Evolutionary conservation across 1,140 invertebrate species (phyloP).

Genomic region (Euwallacea similis): DNA sequence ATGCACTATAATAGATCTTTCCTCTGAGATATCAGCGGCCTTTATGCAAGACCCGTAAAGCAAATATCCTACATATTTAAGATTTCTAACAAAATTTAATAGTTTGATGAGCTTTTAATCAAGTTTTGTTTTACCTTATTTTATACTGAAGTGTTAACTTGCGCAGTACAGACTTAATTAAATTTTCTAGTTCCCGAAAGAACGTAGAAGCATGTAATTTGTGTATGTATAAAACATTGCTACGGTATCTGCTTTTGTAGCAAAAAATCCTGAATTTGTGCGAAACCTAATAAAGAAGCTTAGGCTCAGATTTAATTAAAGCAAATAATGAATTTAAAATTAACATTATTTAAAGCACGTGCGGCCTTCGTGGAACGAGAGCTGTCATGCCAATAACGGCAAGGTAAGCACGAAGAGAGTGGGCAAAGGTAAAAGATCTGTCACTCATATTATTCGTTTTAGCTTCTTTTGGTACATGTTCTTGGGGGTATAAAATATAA

Average conservation of each 20-base stretch:
- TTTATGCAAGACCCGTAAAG: background rate
- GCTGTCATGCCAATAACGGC: background rate
- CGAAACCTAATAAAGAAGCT: background rate
- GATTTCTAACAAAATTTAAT: background rate
- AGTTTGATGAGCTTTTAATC: background rate
- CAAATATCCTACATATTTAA: background rate
- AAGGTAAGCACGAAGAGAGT: background rate
- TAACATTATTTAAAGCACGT: background rate
- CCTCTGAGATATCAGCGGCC: background rate
- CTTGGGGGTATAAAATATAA: background rate
- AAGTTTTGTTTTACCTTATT: background rate
- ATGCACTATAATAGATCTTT: background rate
- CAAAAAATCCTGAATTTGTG: background rate
- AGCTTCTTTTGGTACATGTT: background rate
- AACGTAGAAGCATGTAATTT: no score
- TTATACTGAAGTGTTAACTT: background rate
- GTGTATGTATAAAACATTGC: background rate
- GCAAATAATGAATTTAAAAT: background rate
- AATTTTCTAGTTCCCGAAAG: no score
- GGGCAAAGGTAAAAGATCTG: conserved; percentile 1
- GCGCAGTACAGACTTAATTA: no score
- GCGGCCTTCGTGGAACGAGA: background rate
- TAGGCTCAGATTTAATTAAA: background rate
- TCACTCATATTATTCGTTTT: background rate
- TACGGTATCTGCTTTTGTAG: background rate